Percentiles rank a stretch among this genome's conserved stretches.
phyloP scores from a whole-genome alignment of 2,797 vertebrate species.

The Tamandua tetradactyla region DNA sequence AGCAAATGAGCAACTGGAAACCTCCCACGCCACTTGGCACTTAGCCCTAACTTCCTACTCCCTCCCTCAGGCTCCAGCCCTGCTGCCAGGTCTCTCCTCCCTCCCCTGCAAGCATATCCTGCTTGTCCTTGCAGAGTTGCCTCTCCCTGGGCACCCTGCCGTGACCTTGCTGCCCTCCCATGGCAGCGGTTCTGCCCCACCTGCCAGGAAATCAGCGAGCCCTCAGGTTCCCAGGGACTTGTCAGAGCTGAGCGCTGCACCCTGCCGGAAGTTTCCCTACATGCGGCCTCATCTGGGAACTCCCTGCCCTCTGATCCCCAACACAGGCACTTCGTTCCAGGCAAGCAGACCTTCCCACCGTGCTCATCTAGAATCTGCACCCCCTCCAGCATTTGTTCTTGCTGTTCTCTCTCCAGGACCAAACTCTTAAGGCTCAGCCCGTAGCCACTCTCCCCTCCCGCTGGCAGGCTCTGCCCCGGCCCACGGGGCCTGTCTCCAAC shows the following conservation, averaged over 20 bases:
- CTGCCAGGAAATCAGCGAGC: fast-evolving
- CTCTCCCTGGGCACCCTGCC: background rate
- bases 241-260: background rate
- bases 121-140: background rate
- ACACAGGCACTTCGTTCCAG: background rate
- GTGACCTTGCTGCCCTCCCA: background rate
- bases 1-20: background rate
- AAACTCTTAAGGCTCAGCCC: background rate
- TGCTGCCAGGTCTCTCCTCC: background rate
- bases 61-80: fast-evolving
- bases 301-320: background rate
- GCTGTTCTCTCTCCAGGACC: background rate
- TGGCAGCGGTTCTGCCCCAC: background rate
- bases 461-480: background rate
- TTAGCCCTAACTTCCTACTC: too few species aligned
- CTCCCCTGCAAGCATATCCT: background rate
- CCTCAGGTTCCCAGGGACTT: too few species aligned
- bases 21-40: too few species aligned
- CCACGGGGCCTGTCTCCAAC: fast-evolving
- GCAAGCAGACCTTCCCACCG: background rate
- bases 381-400: background rate
- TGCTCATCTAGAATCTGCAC: background rate
- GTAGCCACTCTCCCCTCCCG: fast-evolving
- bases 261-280: background rate
- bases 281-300: background rate